Percentiles rank a stretch among this genome's conserved stretches.
These are phyloP conservation scores for Pseudolaguvia tuberculata DNA, from an alignment of 2,113 vertebrate species.

Conservation along the genomic window DNA sequence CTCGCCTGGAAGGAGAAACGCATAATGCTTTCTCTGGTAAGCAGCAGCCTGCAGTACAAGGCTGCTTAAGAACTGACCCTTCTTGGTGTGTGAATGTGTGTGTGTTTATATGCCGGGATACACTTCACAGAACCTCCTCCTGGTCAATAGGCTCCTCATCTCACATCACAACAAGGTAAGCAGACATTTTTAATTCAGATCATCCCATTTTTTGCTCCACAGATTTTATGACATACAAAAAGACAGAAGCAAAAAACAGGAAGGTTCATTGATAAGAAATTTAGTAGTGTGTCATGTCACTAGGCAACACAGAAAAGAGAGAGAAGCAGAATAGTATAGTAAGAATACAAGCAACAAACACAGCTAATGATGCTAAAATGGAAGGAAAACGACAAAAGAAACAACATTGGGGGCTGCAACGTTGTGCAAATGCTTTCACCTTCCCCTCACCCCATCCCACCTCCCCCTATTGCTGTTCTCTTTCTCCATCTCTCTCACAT, in stretches of 20 bases:
- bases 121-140: too few species aligned
- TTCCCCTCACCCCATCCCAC: conserved; percentile 49
- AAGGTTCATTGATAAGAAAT: conserved; percentile 66
- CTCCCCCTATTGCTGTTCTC: conserved; percentile 6
- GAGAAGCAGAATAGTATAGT: conserved; percentile 43
- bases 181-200: conserved; percentile 40
- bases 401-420: conserved; percentile 48
- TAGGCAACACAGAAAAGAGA: conserved; percentile 48
- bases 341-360: conserved; percentile 54
- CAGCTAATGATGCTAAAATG: conserved; percentile 58
- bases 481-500: conserved; percentile 27
- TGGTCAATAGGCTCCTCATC: conserved; percentile 59
- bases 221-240: conserved; percentile 32
- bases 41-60: conserved; percentile 72
- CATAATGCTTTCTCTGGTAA: conserved; percentile 72
- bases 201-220: conserved; percentile 23
- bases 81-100: conserved; percentile 47
- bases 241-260: conserved; percentile 47
- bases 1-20: conserved; percentile 70
- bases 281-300: conserved; percentile 45
- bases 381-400: conserved; percentile 26
- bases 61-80: conserved; percentile 62
- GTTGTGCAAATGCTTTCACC: conserved; percentile 55
- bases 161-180: conserved; percentile 64
- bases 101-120: conserved; percentile 54